Base-by-base conservation (phyloP, 2,888 invertebrate genomes). In the Celastrina argiolus region DNA sequence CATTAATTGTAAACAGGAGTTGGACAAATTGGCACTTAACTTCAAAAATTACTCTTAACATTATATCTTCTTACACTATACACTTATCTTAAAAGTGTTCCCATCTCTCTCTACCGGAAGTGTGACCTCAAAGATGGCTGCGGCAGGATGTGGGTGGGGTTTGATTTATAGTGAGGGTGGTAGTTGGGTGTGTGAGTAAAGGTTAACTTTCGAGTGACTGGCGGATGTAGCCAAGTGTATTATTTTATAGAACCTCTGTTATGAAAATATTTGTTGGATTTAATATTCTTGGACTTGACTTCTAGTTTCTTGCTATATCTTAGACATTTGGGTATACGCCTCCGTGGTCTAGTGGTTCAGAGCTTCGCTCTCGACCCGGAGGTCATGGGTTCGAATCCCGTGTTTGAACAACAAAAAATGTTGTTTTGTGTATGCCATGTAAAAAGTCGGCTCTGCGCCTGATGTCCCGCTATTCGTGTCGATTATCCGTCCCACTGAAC, bases 101-200 rank as follows among this genome's bases (percentile, higher is more conserved):
- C 80, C 74, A 58, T 72, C 74, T 77, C 79, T 72, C 79, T 69
- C 80, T 64, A 64, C 81, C 87, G 89, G 88, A 88, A 85, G 77
- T 89, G 85, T 87, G 86, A 86, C 79, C 81, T 89, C 89, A 90
- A 90, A 90, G 87, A 90, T 90, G 90, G 90, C 88, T 85, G 87
- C 90, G 84, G 83, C 83, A 81, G 87, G 83, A 84, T 77, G 81
- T 88, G 84, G 90, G 90, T 81, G 90, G 87, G 82, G 90, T 81
- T 84, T 88, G 88, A 89, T 87, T 87, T 88, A 86, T 88, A 86
- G 86, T 83, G 72, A 75, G 75, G 76, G 77, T 45, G 76, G 71
- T 68, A 71, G 71, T 71, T 73, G 68, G 70, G 68, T 69, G 74
- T 71, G 72, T 74, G 73, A 72, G 74, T 73, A 71, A 72, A 70